phyloP scores from a whole-genome alignment of 2,797 vertebrate genomes.

The Perodicticus potto region DNA sequence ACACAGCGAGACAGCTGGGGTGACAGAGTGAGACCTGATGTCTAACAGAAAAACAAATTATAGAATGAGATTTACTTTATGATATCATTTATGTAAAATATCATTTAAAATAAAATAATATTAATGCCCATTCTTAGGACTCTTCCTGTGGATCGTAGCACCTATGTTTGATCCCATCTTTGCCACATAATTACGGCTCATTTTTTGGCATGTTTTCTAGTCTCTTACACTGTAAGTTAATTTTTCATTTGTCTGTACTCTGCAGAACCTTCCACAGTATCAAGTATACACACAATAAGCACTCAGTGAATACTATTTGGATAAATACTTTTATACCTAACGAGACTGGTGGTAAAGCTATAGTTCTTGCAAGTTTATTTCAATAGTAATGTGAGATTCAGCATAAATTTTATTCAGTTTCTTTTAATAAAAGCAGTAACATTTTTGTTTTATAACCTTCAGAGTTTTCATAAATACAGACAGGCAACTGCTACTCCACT shows the following conservation, averaged over 20 bases:
- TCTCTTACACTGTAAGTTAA: not conserved
- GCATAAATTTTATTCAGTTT: constrained; percentile 6
- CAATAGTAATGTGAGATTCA: constrained; percentile 10
- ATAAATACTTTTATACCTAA: constrained; percentile 37
- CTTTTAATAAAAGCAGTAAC: constrained; percentile 30
- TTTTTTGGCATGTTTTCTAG: not conserved
- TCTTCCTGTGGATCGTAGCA: not conserved
- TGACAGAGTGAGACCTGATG: not conserved
- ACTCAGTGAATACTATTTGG: not conserved
- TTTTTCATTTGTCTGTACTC: constrained; percentile 29
- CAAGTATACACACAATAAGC: not conserved
- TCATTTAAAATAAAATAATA: not conserved
- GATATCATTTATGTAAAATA: not conserved
- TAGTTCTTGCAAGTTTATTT: constrained; percentile 47
- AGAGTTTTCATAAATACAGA: constrained; percentile 14
- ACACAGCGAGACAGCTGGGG: not conserved
- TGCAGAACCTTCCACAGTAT: not conserved
- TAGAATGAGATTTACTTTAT: not conserved
- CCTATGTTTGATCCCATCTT: not conserved
- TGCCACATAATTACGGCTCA: not conserved
- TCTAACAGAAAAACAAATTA: not conserved
- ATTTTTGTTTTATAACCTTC: constrained; percentile 36
- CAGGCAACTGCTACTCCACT: not conserved
- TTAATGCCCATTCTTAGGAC: not conserved
- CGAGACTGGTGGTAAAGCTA: not conserved